Base-by-base conservation (phyloP, 2,797 vertebrate species). In the Sciurus vulgaris region DNA sequence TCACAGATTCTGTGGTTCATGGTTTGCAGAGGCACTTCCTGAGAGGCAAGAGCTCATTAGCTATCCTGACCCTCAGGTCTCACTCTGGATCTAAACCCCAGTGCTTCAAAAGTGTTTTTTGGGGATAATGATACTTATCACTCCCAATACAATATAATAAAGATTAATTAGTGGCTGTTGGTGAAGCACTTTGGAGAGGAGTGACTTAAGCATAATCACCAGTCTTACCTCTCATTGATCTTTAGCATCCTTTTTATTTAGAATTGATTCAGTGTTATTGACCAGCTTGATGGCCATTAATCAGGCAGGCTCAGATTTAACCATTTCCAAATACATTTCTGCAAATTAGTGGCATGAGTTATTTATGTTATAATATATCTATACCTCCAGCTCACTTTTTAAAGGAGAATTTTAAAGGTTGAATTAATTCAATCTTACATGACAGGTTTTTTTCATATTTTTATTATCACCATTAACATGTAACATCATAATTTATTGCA, bases 221-320 rank as follows among this genome's bases (percentile, higher is more conserved):
- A 90, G 61, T 87, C 85, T 96, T 95, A 89, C 73, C 72, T 95
- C 67, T 89, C 86, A 95, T 94, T 67, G 97, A 97, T 94, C 81
- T 93, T 74, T 30, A 76, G 63, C 76, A 96, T 88, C 30, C 59
- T 97, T 96, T 96, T 97, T 97, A 96, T 97, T 97, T 96, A 92
- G 91, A 83, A 96, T 96, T 92, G 96, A 96, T 81, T 83, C 22
- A 17, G 44, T 70, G 54, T 88, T 91, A 96, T 94, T 96, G 97
- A 96, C 63, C 79, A 93, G 41, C 86, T 78, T 24, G 38, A 88
- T 96, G 95, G 30, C 35, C 77, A 93, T 97, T 96, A 87, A 96
- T 97, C 73, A 79, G 73, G 15, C 18, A 73, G 30, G 12, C 61
- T 95, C 30, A 84, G 83, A 76, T 91, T 94, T 96, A 93, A 59